Conservation (phyloP, 2,888 invertebrate species). For the Pocota personata region DNA sequence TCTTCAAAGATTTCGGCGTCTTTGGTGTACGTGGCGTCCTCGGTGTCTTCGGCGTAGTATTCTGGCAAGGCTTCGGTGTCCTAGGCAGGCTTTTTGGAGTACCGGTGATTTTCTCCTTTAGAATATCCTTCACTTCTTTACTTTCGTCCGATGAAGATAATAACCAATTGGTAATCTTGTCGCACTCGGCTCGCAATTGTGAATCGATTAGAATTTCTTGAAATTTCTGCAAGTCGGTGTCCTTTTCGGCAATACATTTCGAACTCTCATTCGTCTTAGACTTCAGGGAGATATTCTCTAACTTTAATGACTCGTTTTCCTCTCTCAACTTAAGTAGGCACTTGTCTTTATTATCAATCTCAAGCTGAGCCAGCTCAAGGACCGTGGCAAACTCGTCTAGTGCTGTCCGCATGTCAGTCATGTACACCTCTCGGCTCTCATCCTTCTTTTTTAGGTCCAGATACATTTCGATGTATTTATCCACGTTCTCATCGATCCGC, state of each 20-base stretch:
- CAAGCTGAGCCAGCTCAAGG: slow-evolving; percentile 81
- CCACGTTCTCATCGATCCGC: slow-evolving; percentile 81
- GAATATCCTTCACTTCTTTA: slow-evolving; percentile 78
- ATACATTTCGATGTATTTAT: slow-evolving; percentile 81
- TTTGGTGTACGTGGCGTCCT: slow-evolving; percentile 76
- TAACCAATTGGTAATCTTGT: slow-evolving; percentile 81
- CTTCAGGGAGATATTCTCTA: slow-evolving; percentile 81
- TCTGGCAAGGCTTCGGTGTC: slow-evolving; percentile 74
- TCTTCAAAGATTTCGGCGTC: slow-evolving; percentile 81
- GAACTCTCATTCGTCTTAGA: slow-evolving; percentile 78
- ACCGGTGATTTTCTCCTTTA: slow-evolving; percentile 70
- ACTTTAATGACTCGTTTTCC: slow-evolving; percentile 81
- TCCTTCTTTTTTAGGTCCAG: slow-evolving; percentile 81
- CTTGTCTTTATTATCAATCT: slow-evolving; percentile 82
- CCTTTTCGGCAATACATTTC: slow-evolving; percentile 76
- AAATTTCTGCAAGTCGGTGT: slow-evolving; percentile 80
- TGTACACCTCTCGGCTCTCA: slow-evolving; percentile 81
- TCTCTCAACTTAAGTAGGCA: slow-evolving; percentile 79
- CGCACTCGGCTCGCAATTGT: slow-evolving; percentile 80
- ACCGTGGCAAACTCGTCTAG: slow-evolving; percentile 82
- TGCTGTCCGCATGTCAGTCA: slow-evolving; percentile 82
- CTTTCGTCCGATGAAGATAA: slow-evolving; percentile 77
- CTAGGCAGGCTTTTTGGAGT: slow-evolving; percentile 71
- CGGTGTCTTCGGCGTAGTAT: slow-evolving; percentile 70
- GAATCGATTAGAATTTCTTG: slow-evolving; percentile 80